phyloP scores from a whole-genome alignment of 2,113 vertebrate species.

The Microcebus murinus region DNA sequence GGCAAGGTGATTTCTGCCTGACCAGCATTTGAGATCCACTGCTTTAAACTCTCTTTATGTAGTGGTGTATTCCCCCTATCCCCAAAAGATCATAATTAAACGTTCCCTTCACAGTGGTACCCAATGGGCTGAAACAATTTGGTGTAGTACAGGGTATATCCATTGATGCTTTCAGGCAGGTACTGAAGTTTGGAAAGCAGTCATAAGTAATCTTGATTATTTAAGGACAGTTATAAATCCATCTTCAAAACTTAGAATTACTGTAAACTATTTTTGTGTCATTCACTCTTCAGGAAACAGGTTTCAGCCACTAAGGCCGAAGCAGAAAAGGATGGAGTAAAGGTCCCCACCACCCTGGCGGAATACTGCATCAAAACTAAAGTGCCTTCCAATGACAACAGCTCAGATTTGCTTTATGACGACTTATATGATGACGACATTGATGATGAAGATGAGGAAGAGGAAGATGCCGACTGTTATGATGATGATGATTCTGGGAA shows the following conservation, averaged over 20 bases:
- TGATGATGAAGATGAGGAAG: constrained; percentile 95
- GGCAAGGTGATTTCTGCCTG: neutral
- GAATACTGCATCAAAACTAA: constrained; percentile 99
- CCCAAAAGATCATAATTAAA: neutral
- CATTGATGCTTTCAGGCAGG: neutral
- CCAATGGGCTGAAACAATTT: neutral
- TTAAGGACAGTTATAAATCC: neutral
- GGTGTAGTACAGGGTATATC: neutral
- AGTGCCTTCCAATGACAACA: constrained; percentile 99
- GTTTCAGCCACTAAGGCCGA: constrained; percentile 96
- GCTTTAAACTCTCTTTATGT: neutral
- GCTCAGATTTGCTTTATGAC: constrained; percentile 98
- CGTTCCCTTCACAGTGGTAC: neutral
- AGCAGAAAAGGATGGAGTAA: constrained; percentile 97
- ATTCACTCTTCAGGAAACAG: constrained; percentile 90
- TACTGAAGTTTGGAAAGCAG: neutral
- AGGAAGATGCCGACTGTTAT: constrained; percentile 94
- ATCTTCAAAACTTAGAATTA: neutral
- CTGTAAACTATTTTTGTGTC: neutral
- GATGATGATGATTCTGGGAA: constrained; percentile 99
- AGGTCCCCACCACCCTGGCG: constrained; percentile 97
- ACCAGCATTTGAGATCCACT: neutral
- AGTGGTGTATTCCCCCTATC: neutral
- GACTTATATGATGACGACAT: constrained; percentile 98
- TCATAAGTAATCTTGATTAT: neutral